Base-by-base conservation (phyloP, 2,113 vertebrate genomes). In the Phrynocephalus versicolor region DNA sequence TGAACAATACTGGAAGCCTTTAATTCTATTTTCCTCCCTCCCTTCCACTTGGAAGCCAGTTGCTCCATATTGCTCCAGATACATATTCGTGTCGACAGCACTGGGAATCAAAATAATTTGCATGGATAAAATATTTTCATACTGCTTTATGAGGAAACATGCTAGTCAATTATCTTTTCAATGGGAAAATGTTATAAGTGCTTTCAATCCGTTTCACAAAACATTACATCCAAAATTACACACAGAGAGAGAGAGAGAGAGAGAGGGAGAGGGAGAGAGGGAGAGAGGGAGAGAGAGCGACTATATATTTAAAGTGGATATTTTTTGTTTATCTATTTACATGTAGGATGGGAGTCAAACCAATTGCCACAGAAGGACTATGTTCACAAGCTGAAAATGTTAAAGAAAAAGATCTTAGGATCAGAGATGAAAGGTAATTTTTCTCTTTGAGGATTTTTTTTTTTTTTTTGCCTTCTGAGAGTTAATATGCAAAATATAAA, bases 341-440 rank as follows among this genome's bases (percentile, higher is more conserved):
- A 39, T 78, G 6, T 74, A 88, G 87, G 12, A 41, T 65, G 57
- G 83, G 79, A 85, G 85, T 39, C 58, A 85, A 71, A 33, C 65
- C 72, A 72, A 41, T 72, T 84, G 67, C 58, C 58, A 39, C 72
- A 23, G 51, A 85, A 13, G 27, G 18, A 57, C 67, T 77, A 85
- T 57, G 0, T 2, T 1, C 83, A 73, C 16, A 88, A 88, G 39
- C 27, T 81, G 70, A 45, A 14, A n/a, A 8, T 78, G 3, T 19
- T 82, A 64, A 88, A 65, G 30, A 85, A 60, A 82, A 78, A 9
- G 30, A 15, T 77, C 21, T n/a, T 71, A 21, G 69, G 58, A 57
- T 35, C 73, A 77, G 79, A 82, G 30, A 55, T 41, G 21, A 85
- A 88, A 84, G 80, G 87, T 88, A 88, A 82, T 57, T 23, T 37